Conservation (phyloP, 2,888 invertebrate species). For the Shargacucullia verbasci region DNA sequence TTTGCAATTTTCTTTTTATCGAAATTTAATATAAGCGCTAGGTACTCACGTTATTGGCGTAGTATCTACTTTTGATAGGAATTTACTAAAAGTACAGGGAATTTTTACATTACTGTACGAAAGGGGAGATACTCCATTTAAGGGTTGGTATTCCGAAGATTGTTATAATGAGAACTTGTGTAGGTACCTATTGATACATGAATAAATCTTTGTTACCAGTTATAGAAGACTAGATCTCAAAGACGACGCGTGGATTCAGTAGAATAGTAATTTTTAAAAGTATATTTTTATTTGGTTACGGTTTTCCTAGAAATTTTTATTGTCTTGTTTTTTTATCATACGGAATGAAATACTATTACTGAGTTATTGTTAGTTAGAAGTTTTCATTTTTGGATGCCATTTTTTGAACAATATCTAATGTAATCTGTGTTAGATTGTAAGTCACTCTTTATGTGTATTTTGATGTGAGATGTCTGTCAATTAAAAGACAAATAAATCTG, state of each 20-base stretch:
- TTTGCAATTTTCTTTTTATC: slow-evolving; percentile 26
- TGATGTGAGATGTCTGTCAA: slow-evolving; percentile 61
- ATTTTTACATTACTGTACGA: slow-evolving; percentile 16
- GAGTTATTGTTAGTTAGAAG: slow-evolving; percentile 41
- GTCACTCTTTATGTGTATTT: slow-evolving; percentile 47
- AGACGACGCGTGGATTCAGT: slow-evolving; percentile 30
- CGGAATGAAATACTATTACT: slow-evolving; percentile 17
- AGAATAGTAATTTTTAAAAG: slow-evolving; percentile 11
- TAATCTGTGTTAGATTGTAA: slow-evolving; percentile 47
- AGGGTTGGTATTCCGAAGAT: slow-evolving; percentile 14
- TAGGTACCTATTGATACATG: background rate
- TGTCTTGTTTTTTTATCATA: slow-evolving; percentile 33
- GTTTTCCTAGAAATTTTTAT: slow-evolving; percentile 22
- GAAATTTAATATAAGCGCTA: slow-evolving; percentile 38
- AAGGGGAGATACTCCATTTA: slow-evolving; percentile 12
- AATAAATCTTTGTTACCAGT: slow-evolving; percentile 21
- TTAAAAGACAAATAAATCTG: slow-evolving; percentile 65
- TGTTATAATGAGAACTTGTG: background rate
- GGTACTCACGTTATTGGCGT: slow-evolving; percentile 41
- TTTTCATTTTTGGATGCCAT: slow-evolving; percentile 50
- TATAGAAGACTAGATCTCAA: slow-evolving; percentile 40
- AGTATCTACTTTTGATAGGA: slow-evolving; percentile 30
- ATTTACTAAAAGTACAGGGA: slow-evolving; percentile 17
- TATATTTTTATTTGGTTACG: slow-evolving; percentile 30
- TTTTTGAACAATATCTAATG: slow-evolving; percentile 37